Conservation (phyloP, 1,140 invertebrate species). For the Protaetia brevitarsis region DNA sequence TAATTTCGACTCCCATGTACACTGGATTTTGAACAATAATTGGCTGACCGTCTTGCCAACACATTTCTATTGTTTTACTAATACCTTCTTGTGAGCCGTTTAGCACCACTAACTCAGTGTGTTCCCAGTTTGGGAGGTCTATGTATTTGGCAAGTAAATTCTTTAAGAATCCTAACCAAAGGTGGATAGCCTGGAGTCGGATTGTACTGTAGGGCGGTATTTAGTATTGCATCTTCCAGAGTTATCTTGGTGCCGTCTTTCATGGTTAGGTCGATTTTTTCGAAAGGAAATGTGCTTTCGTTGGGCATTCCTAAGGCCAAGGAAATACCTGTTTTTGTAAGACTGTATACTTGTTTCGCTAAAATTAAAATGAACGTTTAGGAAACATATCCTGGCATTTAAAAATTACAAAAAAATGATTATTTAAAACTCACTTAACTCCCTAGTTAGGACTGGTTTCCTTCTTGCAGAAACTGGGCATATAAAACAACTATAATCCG, state of each 20-base stretch:
- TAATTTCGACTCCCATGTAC: not conserved
- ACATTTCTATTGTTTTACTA: not conserved
- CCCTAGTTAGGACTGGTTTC: too few species aligned
- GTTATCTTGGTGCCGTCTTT: not conserved
- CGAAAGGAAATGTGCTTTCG: not conserved
- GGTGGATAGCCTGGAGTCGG: not conserved
- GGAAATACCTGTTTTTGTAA: too few species aligned
- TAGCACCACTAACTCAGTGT: not conserved
- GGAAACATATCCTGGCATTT: too few species aligned
- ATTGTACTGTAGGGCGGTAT: not conserved
- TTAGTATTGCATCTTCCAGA: too few species aligned
- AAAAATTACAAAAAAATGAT: too few species aligned
- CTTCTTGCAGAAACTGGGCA: too few species aligned
- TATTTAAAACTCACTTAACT: too few species aligned
- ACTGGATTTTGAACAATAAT: not conserved
- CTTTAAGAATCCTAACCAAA: not conserved
- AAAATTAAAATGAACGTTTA: too few species aligned
- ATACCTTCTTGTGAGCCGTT: not conserved
- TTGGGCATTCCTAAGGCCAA: too few species aligned
- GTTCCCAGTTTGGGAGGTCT: not conserved
- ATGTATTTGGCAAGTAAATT: not conserved
- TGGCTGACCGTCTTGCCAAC: not conserved
- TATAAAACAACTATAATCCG: too few species aligned
- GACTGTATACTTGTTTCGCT: too few species aligned
- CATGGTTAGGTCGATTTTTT: not conserved